Evolutionary conservation across 2,888 invertebrate genomes (phyloP).

Genomic region (Sarcophaga rosellei): DNA sequence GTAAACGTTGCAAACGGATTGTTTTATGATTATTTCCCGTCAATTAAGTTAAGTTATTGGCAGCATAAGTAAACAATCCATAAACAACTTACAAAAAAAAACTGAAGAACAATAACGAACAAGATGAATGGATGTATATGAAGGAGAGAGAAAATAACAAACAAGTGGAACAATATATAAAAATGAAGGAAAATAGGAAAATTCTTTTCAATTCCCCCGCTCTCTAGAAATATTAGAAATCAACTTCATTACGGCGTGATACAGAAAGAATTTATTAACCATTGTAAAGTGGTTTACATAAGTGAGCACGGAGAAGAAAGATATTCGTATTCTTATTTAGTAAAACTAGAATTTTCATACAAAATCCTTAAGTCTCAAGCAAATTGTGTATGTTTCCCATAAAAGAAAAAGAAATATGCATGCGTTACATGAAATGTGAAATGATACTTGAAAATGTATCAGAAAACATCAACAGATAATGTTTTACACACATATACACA

Average conservation of each 20-base stretch:
- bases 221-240: background rate
- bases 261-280: background rate
- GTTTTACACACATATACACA: too few relatives aligned
- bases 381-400: too few relatives aligned
- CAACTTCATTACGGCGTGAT: background rate
- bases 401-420: too few relatives aligned
- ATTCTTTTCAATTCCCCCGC: too few relatives aligned
- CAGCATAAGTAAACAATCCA: conserved; percentile 74
- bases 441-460: too few relatives aligned
- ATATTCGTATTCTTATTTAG: too few relatives aligned
- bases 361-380: too few relatives aligned
- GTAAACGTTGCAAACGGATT: conserved; percentile 72
- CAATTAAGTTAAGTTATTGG: conserved; percentile 80
- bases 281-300: background rate
- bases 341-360: too few relatives aligned
- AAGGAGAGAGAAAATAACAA: background rate
- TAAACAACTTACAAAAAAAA: conserved; percentile 3
- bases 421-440: too few relatives aligned
- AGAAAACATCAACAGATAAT: too few relatives aligned
- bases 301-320: background rate
- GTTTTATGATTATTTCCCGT: conserved; percentile 80
- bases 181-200: background rate
- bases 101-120: conserved; percentile 19
- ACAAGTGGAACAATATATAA: conserved; percentile 7
- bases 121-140: conserved; percentile 1